phyloP scores from a whole-genome alignment of 2,113 vertebrate genomes.

The Rana temporaria region DNA sequence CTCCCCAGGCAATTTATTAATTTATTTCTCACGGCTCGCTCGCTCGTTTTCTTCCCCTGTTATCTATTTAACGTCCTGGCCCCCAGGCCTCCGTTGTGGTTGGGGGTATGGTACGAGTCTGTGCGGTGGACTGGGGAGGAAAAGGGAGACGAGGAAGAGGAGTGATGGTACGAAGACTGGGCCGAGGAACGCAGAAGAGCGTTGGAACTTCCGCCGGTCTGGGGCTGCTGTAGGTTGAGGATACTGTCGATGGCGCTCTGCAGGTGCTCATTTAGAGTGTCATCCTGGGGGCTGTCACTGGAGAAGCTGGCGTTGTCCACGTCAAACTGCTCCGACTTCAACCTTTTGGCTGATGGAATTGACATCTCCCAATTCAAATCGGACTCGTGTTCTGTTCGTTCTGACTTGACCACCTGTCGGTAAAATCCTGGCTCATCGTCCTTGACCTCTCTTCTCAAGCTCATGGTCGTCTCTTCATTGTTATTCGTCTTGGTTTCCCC shows the following conservation, averaged over 20 bases:
- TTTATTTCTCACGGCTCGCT: constrained; percentile 42
- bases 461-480: constrained; percentile 63
- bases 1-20: constrained; percentile 9
- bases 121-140: constrained; percentile 79
- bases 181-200: constrained; percentile 60
- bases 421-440: constrained; percentile 84
- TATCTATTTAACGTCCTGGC: constrained; percentile 95
- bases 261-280: constrained; percentile 88
- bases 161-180: constrained; percentile 70
- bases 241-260: constrained; percentile 97
- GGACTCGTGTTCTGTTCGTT: constrained; percentile 51
- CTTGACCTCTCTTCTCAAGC: constrained; percentile 77
- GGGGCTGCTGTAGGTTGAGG: constrained; percentile 91
- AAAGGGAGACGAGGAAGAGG: constrained; percentile 76
- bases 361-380: constrained; percentile 68
- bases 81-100: constrained; percentile 87
- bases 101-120: constrained; percentile 72
- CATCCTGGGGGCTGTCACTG: constrained; percentile 91
- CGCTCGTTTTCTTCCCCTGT: constrained; percentile 67
- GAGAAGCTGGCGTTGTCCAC: constrained; percentile 96
- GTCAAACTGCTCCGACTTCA: constrained; percentile 85
- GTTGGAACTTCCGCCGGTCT: constrained; percentile 58
- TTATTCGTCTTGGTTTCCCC: constrained; percentile 53
- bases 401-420: constrained; percentile 74
- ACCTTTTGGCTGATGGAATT: constrained; percentile 81